Conservation (phyloP, 1,140 invertebrate species). For the Lordiphosa collinella region DNA sequence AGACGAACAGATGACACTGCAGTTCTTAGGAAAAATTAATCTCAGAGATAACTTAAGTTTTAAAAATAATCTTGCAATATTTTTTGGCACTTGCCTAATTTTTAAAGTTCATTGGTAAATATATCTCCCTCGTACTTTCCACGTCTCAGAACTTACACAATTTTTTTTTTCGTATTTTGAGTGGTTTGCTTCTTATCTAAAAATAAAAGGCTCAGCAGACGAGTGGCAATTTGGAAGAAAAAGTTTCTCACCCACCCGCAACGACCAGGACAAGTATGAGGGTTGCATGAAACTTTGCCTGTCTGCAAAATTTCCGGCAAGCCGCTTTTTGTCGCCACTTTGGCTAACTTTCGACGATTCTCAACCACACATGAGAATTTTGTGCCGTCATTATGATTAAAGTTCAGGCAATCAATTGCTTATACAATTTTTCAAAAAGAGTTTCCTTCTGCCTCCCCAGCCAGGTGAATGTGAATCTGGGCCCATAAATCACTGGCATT, state of each 20-base stretch:
- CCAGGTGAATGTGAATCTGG: slow-evolving; percentile 40
- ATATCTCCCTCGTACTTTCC: not conserved
- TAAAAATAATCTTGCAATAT: slow-evolving; percentile 1
- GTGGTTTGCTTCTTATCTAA: slow-evolving; percentile 42
- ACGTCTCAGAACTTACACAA: no score
- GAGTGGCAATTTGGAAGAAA: slow-evolving; percentile 49
- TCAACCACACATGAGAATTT: slow-evolving; percentile 3
- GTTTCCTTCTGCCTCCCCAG: slow-evolving; percentile 10
- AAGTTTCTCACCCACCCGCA: slow-evolving; percentile 28
- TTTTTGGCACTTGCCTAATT: not conserved
- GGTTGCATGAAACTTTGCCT: slow-evolving; percentile 42
- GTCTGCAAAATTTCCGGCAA: slow-evolving; percentile 48
- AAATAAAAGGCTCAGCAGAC: slow-evolving; percentile 50
- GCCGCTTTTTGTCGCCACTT: slow-evolving; percentile 33
- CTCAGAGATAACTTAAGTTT: not conserved
- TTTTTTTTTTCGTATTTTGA: not conserved
- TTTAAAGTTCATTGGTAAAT: slow-evolving; percentile 1
- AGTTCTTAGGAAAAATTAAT: not conserved
- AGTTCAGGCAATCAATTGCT: slow-evolving; percentile 43
- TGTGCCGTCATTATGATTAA: slow-evolving; percentile 36
- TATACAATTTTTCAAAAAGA: slow-evolving; percentile 20
- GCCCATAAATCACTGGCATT: slow-evolving; percentile 54
- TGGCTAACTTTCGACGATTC: not conserved
- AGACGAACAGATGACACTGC: not conserved
- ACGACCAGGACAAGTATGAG: not conserved